phyloP scores from a whole-genome alignment of 2,113 vertebrate species.

The Brachypodius melanocephalos region DNA sequence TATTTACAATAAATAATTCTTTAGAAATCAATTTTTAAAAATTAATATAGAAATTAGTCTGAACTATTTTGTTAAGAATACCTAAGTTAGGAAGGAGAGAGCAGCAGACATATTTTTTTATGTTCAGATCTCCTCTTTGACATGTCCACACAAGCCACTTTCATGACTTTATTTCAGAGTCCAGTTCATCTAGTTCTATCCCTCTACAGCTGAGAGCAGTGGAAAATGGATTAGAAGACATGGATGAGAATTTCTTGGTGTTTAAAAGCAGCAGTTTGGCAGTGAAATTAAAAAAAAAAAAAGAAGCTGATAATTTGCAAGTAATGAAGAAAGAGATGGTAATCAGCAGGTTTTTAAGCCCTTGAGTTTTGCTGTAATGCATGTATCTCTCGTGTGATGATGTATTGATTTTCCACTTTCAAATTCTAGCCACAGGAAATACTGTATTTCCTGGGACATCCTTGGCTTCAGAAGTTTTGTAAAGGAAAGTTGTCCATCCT shows the following conservation, averaged over 20 bases:
- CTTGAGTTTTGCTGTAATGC: background rate
- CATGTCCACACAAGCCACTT: background rate
- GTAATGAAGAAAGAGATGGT: background rate
- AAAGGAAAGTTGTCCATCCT: background rate
- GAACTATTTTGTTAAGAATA: background rate
- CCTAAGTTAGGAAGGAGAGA: background rate
- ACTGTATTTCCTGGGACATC: background rate
- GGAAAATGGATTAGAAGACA: background rate
- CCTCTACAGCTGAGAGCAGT: background rate
- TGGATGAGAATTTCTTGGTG: background rate
- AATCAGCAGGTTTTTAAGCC: background rate
- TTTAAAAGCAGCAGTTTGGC: background rate
- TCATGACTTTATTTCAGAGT: background rate
- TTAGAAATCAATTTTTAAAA: background rate
- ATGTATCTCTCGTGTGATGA: background rate
- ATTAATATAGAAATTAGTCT: background rate
- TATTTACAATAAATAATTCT: background rate
- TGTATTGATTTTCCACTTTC: background rate
- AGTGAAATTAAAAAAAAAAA: background rate
- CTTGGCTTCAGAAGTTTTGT: background rate
- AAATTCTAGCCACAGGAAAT: background rate
- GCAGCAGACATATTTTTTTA: background rate
- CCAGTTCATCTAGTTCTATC: background rate
- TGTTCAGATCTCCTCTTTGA: background rate
- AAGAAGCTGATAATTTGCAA: background rate